These are phyloP conservation scores for Cetoscarus ocellatus DNA, from an alignment of 2,797 vertebrate genomes.

Conservation along the genomic window DNA sequence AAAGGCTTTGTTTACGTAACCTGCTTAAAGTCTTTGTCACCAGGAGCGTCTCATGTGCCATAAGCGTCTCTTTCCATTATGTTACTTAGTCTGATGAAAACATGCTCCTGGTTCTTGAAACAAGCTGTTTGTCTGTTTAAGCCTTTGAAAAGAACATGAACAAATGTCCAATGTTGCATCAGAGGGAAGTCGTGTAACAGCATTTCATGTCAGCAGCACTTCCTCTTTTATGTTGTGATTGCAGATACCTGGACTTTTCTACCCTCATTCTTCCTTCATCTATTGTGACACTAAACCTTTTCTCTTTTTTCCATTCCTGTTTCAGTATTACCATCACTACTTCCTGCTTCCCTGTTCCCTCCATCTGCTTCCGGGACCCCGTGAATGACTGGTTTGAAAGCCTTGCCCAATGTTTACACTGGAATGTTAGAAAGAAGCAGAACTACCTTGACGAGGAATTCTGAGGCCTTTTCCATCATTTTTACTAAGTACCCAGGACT, in stretches of 20 bases:
- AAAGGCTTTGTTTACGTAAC: slow-evolving; percentile 53
- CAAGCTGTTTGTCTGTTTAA: background rate
- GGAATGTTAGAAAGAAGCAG: slow-evolving; percentile 90
- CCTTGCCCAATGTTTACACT: slow-evolving; percentile 87
- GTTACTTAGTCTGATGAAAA: slow-evolving; percentile 40
- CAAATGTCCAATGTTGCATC: slow-evolving; percentile 23
- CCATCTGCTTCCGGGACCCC: slow-evolving; percentile 88
- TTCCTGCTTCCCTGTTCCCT: slow-evolving; percentile 87
- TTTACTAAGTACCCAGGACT: slow-evolving; percentile 13
- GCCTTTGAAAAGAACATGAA: background rate
- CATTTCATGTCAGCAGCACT: slow-evolving; percentile 36
- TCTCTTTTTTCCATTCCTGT: background rate
- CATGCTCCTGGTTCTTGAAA: slow-evolving; percentile 34
- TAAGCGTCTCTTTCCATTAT: slow-evolving; percentile 35
- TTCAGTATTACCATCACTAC: slow-evolving; percentile 87
- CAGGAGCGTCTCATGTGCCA: background rate
- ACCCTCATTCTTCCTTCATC: background rate
- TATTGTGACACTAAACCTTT: background rate
- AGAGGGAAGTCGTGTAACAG: slow-evolving; percentile 17
- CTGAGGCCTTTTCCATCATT: slow-evolving; percentile 26
- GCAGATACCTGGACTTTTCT: slow-evolving; percentile 22
- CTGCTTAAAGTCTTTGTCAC: slow-evolving; percentile 32
- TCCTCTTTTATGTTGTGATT: slow-evolving; percentile 14
- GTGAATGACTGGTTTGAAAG: slow-evolving; percentile 90
- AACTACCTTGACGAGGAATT: slow-evolving; percentile 89